phyloP scores from a whole-genome alignment of 2,113 vertebrate species.

The Burhinus bistriatus region DNA sequence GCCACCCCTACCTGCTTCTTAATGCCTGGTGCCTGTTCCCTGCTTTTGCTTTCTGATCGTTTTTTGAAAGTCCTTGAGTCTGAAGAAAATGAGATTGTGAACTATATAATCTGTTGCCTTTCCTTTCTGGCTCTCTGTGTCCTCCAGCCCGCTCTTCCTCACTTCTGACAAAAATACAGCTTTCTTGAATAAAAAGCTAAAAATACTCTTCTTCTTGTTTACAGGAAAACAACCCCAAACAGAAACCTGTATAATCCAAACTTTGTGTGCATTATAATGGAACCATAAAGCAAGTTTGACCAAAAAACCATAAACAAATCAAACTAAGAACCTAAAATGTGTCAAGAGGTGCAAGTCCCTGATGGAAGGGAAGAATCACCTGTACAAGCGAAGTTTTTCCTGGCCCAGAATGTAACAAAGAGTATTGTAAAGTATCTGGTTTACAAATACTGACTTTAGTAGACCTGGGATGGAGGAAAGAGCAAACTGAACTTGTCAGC shows the following conservation, averaged over 20 bases:
- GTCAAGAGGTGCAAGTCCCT: fast-evolving
- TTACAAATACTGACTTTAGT: neutral
- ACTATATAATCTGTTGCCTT: neutral
- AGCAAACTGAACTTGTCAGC: neutral
- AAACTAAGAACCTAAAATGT: neutral
- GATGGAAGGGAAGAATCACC: neutral
- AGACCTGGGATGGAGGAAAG: neutral
- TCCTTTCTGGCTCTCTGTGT: neutral
- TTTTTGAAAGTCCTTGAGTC: neutral
- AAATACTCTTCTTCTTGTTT: neutral
- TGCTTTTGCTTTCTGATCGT: neutral
- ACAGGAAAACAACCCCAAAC: neutral
- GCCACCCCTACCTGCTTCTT: neutral
- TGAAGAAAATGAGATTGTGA: neutral
- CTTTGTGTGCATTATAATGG: neutral
- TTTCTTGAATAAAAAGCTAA: neutral
- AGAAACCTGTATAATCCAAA: neutral
- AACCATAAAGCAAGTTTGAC: neutral
- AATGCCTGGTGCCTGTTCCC: neutral
- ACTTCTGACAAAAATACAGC: neutral
- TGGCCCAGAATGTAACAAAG: neutral
- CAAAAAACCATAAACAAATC: neutral
- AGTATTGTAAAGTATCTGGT: neutral
- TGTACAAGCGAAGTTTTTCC: neutral
- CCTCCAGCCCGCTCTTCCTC: neutral